phyloP scores from a whole-genome alignment of 2,888 invertebrate genomes.

The Hypercompe scribonia region DNA sequence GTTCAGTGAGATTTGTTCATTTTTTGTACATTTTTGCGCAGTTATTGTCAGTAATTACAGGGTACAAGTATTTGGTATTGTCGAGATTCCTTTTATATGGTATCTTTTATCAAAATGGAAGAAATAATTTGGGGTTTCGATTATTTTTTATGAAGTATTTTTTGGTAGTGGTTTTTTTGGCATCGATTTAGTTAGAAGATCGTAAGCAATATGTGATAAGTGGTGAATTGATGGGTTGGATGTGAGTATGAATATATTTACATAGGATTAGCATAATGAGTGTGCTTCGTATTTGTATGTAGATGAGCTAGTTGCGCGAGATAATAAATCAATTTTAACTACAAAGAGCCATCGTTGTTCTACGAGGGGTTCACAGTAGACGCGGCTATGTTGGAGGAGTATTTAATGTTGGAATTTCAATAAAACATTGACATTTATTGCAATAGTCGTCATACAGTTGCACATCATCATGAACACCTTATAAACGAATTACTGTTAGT shows the following conservation, averaged over 20 bases:
- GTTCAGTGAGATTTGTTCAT: slow-evolving; percentile 45
- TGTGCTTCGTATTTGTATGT: slow-evolving; percentile 26
- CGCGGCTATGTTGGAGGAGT: too few species aligned
- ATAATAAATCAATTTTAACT: slow-evolving; percentile 18
- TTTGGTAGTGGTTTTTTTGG: slow-evolving; percentile 7
- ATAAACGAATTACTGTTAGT: not conserved
- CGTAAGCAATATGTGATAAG: slow-evolving; percentile 41
- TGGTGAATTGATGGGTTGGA: slow-evolving; percentile 47
- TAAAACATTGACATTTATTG: not conserved
- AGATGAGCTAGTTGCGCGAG: slow-evolving; percentile 21
- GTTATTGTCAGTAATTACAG: slow-evolving; percentile 77
- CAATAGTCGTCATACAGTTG: too few species aligned
- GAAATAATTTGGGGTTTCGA: slow-evolving; percentile 31
- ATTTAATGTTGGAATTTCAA: not conserved
- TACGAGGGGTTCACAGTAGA: not conserved
- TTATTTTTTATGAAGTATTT: slow-evolving; percentile 10
- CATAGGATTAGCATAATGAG: slow-evolving; percentile 42
- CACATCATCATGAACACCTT: not conserved
- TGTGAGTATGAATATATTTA: slow-evolving; percentile 44
- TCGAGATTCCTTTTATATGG: slow-evolving; percentile 44
- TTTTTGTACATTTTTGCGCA: slow-evolving; percentile 52
- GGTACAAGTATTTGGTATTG: slow-evolving; percentile 46
- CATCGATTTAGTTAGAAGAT: slow-evolving; percentile 21
- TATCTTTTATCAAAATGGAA: slow-evolving; percentile 54
- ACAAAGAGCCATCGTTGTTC: not conserved